Evolutionary conservation across 2,797 vertebrate genomes (phyloP).

Genomic region (Tenualosa thibaudeaui): DNA sequence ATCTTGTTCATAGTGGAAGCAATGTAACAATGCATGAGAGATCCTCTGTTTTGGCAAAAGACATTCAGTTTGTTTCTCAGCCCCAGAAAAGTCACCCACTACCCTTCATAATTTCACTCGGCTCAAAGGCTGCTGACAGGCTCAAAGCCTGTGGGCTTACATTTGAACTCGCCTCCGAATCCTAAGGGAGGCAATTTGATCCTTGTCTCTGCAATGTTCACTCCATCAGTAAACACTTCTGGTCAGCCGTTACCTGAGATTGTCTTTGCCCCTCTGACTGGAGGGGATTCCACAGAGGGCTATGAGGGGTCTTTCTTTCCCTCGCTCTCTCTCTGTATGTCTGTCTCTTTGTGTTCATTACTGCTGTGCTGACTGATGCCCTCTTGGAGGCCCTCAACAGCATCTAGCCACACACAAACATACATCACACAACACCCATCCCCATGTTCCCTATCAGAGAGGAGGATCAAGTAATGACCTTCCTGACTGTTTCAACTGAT

Average conservation of each 20-base stretch:
- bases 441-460: not conserved
- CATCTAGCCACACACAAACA: not conserved
- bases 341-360: not conserved
- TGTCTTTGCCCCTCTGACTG: constrained; percentile 30
- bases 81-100: not conserved
- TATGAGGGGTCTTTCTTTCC: not conserved
- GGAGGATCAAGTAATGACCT: not conserved
- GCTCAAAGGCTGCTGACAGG: not conserved
- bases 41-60: not conserved
- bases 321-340: not conserved
- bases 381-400: not conserved
- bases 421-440: not conserved
- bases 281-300: constrained; percentile 6
- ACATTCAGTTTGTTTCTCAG: not conserved
- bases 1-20: not conserved
- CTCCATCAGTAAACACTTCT: constrained; percentile 35
- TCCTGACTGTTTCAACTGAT: not conserved
- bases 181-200: constrained; percentile 44
- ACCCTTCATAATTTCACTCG: not conserved
- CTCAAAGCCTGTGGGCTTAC: not conserved
- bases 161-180: not conserved
- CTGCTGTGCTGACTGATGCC: not conserved
- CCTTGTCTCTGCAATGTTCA: constrained; percentile 41
- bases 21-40: not conserved
- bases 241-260: constrained; percentile 29